Base-by-base conservation (phyloP, 1,140 invertebrate genomes). In the Spodoptera litura region DNA sequence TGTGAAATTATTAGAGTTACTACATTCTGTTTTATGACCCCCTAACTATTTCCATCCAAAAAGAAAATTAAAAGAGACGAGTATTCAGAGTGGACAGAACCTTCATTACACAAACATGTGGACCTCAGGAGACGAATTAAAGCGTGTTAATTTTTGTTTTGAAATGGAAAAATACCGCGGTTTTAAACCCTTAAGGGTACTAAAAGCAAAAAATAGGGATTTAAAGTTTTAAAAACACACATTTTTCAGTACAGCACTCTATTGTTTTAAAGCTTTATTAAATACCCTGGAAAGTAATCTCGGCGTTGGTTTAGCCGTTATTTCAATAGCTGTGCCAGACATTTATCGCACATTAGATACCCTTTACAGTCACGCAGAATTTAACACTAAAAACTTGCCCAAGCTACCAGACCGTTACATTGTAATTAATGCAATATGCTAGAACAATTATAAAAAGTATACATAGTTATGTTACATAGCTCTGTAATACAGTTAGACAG, bases 81-180 rank as follows among this genome's bases (percentile, higher is more conserved):
- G 66, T 27, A 27, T 70, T 70, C 20, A 53, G 66, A 3, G 25
- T 5, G 44, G 25, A 12, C 51, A 53, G 66, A 53, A 70, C 53
- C 49, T 70, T 70, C 52, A 70, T 70, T 70, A 70, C 27, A 25
- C 25, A 70, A 31, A 70, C 53, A 53, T 70, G 66, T 27, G 13
- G 20, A 53, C 66, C 51, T 53, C 66, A 12, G 13, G 66, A 53
- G 66, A 70, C 51, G 27, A 31, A 53, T 53, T 66, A 52, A 70
- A 53, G 8, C 66, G 13, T 70, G 66, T 70, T 31, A 53, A 9
- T 70, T 70, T 70, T 53, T 70, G 62, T 66, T 66, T 49, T 49
- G 31, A 35, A 66, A 66, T 49, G 15, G 15, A 25, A 66, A 66
- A 49, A 66, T 44, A 49, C 38, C 27, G 4, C 35, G 2, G 6